phyloP scores from a whole-genome alignment of 2,797 vertebrate genomes.

The Bufotes viridis region DNA sequence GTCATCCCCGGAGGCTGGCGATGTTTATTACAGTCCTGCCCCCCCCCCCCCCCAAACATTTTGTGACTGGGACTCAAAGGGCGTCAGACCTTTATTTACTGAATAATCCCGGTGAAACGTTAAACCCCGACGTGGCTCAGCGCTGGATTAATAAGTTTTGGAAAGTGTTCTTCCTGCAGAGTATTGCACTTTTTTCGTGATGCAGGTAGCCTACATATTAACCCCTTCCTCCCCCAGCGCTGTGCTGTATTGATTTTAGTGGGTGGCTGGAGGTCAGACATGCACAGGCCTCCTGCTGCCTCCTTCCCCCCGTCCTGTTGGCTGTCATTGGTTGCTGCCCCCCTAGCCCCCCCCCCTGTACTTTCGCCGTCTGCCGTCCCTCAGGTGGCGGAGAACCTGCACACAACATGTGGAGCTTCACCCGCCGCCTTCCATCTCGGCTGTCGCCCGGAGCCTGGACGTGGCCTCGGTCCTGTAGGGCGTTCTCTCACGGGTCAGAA shows the following conservation, averaged over 20 bases:
- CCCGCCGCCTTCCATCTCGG: neutral
- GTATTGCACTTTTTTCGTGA: neutral
- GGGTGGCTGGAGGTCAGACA: neutral
- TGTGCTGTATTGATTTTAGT: neutral
- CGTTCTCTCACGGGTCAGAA: neutral
- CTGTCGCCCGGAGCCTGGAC: neutral
- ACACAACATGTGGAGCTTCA: constrained; percentile 16
- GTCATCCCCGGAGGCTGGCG: neutral
- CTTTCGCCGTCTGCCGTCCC: neutral
- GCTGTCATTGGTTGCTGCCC: constrained; percentile 19
- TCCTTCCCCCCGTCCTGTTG: neutral
- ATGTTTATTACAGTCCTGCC: neutral
- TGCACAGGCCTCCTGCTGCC: constrained; percentile 26
- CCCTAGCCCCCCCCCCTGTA: neutral
- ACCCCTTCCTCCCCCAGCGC: neutral
- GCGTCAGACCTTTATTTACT: neutral
- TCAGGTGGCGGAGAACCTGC: neutral
- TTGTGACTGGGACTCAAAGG: neutral
- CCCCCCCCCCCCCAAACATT: neutral
- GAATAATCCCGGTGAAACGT: neutral
- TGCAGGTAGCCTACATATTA: neutral
- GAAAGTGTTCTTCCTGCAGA: neutral
- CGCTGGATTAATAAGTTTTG: constrained; percentile 21
- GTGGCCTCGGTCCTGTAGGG: neutral
- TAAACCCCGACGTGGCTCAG: neutral